Evolutionary conservation across 1,140 invertebrate species (phyloP).

Genomic region (Achatina immaculata): DNA sequence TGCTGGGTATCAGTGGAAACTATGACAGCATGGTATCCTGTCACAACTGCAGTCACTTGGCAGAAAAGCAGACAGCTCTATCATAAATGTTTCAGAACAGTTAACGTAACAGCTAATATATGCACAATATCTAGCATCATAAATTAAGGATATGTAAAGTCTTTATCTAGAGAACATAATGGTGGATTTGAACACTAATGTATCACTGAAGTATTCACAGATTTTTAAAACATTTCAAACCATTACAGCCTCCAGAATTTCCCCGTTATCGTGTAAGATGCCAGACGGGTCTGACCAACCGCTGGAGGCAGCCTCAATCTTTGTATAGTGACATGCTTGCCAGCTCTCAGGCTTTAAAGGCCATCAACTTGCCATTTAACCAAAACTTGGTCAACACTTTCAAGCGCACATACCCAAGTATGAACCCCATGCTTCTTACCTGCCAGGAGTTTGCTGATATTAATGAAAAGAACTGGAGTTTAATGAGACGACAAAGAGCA

Average conservation of each 20-base stretch:
- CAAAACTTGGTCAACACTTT: slow-evolving; percentile 60
- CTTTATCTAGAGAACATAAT: no score
- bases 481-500: neutral
- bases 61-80: no score
- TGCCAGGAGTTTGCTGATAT: slow-evolving; percentile 10
- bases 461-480: slow-evolving; percentile 26
- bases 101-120: no score
- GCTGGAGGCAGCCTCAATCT: slow-evolving; percentile 66
- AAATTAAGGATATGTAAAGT: no score
- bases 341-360: slow-evolving; percentile 64
- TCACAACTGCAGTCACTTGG: no score
- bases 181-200: no score
- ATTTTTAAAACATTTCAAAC: no score
- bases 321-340: slow-evolving; percentile 69
- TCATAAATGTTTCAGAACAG: no score
- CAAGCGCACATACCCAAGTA: slow-evolving; percentile 50
- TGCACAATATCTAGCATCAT: no score
- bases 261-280: slow-evolving; percentile 60
- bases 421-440: neutral
- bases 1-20: no score
- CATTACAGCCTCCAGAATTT: slow-evolving; percentile 54
- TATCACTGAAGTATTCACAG: no score
- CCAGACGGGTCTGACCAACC: slow-evolving; percentile 64
- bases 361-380: slow-evolving; percentile 62
- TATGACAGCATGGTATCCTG: no score